Evolutionary conservation across 2,888 invertebrate genomes (phyloP), one percentile per base, ranked within the genome.

Genomic region (Leptopterna dolabrata): DNA sequence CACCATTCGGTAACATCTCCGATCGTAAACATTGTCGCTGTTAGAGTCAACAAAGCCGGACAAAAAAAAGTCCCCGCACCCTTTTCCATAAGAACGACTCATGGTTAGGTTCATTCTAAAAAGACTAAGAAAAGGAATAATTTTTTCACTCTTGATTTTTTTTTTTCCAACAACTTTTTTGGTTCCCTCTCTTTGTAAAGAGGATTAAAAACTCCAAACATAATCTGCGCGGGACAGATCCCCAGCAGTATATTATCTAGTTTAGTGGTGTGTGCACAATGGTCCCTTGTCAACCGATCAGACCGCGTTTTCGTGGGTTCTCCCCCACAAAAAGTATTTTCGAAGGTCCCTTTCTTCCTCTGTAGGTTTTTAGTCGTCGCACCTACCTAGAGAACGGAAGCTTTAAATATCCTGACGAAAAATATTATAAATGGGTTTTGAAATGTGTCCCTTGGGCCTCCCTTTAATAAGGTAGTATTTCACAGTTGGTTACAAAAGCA

Each of bases 241-340:
- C 13, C 47, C 27, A n/a, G 85, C 85, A 73, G 85, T 85, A 85
- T 85, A 73, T 85, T 85, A 71, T 85, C 30, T 76, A 85, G 85
- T 85, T 85, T 85, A 85, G 73, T 85, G 85, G 71, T 85, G 43
- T 71, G 84, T 45, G 85, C 85, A 85, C 85, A 85, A 85, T 85
- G 45, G 73, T 55, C 47, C 73, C 55, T 63, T 85, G 85, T 85
- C 85, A 85, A 85, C 85, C 51, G 85, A 85, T 85, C 85, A 73
- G 73, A 85, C 73, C 63, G 76, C 70, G 27, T 83, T 63, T 70
- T 83, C 71, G 83, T 83, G 13, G 43, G 63, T 63, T 24, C 36
- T 36, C 63, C 63, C n/a, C 4, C 47, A 85, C 73, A 85, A 85
- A 85, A 85, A 85, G 45, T 73, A 76, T 70, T 36, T n/a, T 70